phyloP scores from a whole-genome alignment of 2,888 invertebrate genomes.

The Tachystola acroxantha region DNA sequence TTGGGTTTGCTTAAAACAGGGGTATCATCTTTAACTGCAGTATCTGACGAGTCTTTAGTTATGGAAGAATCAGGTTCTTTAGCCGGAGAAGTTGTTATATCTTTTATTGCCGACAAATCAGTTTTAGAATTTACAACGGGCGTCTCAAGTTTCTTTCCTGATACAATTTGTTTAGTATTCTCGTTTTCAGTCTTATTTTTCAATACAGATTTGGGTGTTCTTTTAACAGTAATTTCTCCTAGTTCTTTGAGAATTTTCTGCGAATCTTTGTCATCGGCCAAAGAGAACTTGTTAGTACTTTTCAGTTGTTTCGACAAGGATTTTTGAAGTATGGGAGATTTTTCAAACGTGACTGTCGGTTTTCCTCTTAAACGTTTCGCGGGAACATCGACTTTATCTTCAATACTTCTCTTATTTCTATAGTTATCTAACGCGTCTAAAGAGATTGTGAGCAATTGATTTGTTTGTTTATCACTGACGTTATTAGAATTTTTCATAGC shows the following conservation, averaged over 20 bases:
- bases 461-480: too few species aligned
- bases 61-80: too few species aligned
- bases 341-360: not conserved
- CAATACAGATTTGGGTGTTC: constrained; percentile 4
- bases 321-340: constrained; percentile 2
- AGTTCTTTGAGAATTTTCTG: constrained; percentile 13
- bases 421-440: constrained; percentile 23
- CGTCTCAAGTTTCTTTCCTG: too few species aligned
- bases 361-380: constrained; percentile 14
- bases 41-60: too few species aligned
- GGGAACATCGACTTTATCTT: not conserved
- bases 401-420: constrained; percentile 5
- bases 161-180: too few species aligned
- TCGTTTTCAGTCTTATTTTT: too few species aligned
- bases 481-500: not conserved
- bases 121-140: too few species aligned
- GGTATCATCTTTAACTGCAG: too few species aligned
- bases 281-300: constrained; percentile 17
- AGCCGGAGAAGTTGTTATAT: too few species aligned
- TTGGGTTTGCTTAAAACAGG: not conserved
- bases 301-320: not conserved
- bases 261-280: constrained; percentile 16
- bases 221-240: constrained; percentile 6
- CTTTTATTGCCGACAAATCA: too few species aligned
- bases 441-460: too few species aligned